A percentile compares a stretch with the other conserved stretches of the same genome.
Evolutionary conservation across 1,140 invertebrate genomes (phyloP).

Genomic region (Nylanderia fulva): DNA sequence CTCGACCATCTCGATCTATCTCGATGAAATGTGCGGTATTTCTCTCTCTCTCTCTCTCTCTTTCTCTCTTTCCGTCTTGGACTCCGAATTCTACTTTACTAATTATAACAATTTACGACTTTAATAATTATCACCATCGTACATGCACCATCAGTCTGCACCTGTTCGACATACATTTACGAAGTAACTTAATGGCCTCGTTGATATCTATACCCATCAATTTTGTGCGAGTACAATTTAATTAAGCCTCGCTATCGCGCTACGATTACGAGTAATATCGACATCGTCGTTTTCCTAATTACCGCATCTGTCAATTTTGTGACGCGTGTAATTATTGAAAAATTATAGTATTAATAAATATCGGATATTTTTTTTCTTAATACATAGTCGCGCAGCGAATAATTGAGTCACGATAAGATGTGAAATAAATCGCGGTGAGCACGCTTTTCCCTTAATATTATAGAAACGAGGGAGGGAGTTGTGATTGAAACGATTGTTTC

Average conservation of each 20-base stretch:
- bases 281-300: conserved; percentile 40
- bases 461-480: not conserved
- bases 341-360: not conserved
- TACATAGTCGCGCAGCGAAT: not conserved
- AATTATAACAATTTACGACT: conserved; percentile 72
- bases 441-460: conserved; percentile 1
- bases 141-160: conserved; percentile 52
- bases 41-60: not conserved
- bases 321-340: not conserved
- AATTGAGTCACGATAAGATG: not conserved
- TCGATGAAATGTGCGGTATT: not conserved
- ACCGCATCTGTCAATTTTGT: conserved; percentile 46
- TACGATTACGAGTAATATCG: conserved; percentile 41
- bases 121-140: conserved; percentile 68
- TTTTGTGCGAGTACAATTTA: conserved; percentile 72
- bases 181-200: conserved; percentile 61
- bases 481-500: conserved; percentile 36
- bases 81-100: conserved; percentile 48
- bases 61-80: too few species aligned
- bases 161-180: conserved; percentile 74
- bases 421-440: not conserved
- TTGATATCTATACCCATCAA: conserved; percentile 70
- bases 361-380: not conserved
- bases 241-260: conserved; percentile 59
- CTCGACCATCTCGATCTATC: not conserved